Conservation (phyloP, 2,113 vertebrate species). For the Columba janthina region DNA sequence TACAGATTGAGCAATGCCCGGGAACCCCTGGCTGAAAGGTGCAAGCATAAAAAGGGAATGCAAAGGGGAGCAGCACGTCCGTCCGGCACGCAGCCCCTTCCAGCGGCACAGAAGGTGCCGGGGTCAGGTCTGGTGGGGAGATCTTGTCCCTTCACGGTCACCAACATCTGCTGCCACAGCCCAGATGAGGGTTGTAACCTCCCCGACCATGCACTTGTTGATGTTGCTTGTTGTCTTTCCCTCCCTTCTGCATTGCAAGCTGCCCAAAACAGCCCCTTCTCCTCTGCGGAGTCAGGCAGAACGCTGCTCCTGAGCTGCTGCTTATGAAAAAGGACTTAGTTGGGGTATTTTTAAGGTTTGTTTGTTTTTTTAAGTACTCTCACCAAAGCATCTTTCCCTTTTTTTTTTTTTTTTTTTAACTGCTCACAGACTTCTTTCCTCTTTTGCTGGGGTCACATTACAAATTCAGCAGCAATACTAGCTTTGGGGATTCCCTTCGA, state of each 20-base stretch:
- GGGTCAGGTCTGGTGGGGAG: background rate
- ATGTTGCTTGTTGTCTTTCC: background rate
- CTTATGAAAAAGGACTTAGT: background rate
- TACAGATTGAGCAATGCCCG: conserved; percentile 34
- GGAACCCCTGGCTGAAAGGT: conserved; percentile 6
- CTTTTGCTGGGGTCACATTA: background rate
- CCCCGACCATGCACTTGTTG: background rate
- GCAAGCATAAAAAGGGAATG: background rate
- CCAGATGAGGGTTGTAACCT: background rate
- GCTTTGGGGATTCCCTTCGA: background rate
- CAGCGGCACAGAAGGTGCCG: background rate
- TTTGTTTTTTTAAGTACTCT: background rate
- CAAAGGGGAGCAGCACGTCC: rapidly evolving
- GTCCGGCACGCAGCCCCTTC: background rate
- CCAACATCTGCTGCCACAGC: background rate
- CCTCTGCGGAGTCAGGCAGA: background rate
- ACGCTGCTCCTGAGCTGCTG: background rate
- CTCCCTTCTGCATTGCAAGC: background rate
- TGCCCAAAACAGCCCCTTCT: background rate
- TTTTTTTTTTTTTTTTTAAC: background rate
- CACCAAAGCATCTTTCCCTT: background rate
- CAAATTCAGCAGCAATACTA: background rate
- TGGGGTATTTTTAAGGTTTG: too few relatives aligned
- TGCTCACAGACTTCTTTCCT: background rate
- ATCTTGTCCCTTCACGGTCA: background rate